Evolutionary conservation across 2,113 vertebrate species (phyloP).

Genomic region (Aptenodytes patagonicus): DNA sequence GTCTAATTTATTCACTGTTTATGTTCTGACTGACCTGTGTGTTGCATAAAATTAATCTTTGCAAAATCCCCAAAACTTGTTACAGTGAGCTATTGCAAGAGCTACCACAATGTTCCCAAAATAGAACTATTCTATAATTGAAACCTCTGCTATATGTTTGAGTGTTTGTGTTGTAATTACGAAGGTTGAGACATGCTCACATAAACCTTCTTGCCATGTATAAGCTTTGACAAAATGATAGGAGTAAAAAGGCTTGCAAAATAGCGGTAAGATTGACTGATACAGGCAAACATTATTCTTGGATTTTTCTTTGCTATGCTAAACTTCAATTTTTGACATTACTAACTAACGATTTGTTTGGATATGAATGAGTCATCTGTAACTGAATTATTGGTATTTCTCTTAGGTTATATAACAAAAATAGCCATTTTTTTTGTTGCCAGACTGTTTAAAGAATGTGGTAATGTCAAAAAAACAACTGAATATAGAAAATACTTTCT

Average conservation of each 20-base stretch:
- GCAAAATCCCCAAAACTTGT: neutral
- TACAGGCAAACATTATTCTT: neutral
- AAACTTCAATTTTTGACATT: neutral
- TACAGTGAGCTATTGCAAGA: neutral
- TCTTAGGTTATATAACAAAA: neutral
- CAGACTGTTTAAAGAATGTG: neutral
- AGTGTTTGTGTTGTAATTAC: neutral
- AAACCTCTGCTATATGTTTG: neutral
- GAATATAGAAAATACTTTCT: neutral
- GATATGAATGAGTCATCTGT: neutral
- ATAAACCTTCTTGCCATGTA: neutral
- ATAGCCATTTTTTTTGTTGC: neutral
- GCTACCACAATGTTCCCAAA: neutral
- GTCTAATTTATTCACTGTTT: neutral
- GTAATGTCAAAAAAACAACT: accelerated
- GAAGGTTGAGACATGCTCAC: neutral
- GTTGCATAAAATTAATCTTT: neutral
- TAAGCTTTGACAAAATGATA: neutral
- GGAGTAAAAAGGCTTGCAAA: neutral
- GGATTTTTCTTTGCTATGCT: neutral
- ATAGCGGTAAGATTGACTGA: neutral
- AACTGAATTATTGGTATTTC: neutral
- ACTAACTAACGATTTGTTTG: neutral
- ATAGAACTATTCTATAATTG: neutral
- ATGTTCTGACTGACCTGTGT: neutral